Percentiles rank a stretch among this genome's conserved stretches.
These are phyloP conservation scores for Sisyra nigra DNA, from an alignment of 2,888 invertebrate genomes.

Conservation along the genomic window DNA sequence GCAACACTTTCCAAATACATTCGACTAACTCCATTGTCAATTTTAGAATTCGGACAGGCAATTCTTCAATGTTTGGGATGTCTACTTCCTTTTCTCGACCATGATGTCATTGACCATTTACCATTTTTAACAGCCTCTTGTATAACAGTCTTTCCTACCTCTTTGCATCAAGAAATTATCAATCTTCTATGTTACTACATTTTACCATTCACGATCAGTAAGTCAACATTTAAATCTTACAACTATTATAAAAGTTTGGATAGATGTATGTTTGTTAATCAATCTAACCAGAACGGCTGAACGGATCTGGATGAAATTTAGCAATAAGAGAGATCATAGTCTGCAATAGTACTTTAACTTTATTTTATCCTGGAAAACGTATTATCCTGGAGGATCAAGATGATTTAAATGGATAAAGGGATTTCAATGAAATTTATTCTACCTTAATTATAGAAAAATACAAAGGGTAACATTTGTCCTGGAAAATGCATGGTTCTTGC, in stretches of 20 bases:
- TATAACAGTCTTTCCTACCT: conserved; percentile 78
- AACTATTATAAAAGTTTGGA: background rate
- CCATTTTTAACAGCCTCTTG: conserved; percentile 90
- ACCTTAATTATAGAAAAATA: too few species aligned
- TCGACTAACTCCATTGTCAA: conserved; percentile 9
- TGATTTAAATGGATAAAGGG: too few species aligned
- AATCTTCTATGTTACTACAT: conserved; percentile 91
- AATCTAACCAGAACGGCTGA: too few species aligned
- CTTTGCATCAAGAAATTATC: conserved; percentile 86
- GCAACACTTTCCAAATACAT: background rate
- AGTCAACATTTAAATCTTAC: conserved; percentile 23
- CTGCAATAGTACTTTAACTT: too few species aligned
- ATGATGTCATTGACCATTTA: conserved; percentile 88
- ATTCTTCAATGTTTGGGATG: conserved; percentile 88
- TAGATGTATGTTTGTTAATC: too few species aligned
- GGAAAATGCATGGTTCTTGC: too few species aligned
- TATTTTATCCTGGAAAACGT: too few species aligned
- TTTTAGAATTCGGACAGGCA: conserved; percentile 80
- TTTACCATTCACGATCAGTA: conserved; percentile 88
- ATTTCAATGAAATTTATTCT: too few species aligned
- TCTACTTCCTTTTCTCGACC: conserved; percentile 88
- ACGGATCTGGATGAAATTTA: too few species aligned
- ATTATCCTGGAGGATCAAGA: too few species aligned
- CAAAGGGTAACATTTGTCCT: too few species aligned
- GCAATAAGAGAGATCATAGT: too few species aligned